Conservation (phyloP, 2,113 vertebrate species). For the Tricholaema leucomelas region DNA sequence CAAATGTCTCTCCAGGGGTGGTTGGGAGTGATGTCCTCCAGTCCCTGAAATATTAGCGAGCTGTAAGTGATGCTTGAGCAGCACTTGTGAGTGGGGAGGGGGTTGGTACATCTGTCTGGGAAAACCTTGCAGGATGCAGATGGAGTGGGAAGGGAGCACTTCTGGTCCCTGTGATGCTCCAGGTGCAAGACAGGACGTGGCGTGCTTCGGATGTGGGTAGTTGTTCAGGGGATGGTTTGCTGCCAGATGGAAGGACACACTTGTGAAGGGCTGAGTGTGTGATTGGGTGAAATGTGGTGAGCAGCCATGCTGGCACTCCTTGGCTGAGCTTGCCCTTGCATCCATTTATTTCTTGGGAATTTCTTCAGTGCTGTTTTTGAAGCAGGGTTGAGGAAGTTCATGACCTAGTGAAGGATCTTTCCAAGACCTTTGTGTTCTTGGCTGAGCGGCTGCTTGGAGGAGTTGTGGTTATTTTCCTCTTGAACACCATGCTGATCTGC, state of each 20-base stretch:
- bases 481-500: background rate
- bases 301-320: background rate
- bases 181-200: background rate
- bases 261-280: background rate
- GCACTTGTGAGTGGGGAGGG: background rate
- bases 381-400: background rate
- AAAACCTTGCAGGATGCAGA: accelerated
- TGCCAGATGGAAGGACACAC: background rate
- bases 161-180: background rate
- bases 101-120: background rate
- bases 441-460: background rate
- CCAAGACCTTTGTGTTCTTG: constrained; percentile 7
- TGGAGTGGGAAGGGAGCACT: accelerated
- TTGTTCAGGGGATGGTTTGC: accelerated
- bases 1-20: background rate
- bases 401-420: background rate
- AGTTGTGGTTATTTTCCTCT: background rate
- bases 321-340: background rate
- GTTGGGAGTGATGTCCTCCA: background rate
- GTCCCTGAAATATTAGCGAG: background rate
- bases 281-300: background rate
- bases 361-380: constrained; percentile 1
- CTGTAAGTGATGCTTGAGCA: background rate
- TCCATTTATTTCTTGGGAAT: constrained; percentile 22
- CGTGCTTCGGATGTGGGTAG: accelerated